Conservation (phyloP, 2,888 invertebrate species). For the Andricus curvator region DNA sequence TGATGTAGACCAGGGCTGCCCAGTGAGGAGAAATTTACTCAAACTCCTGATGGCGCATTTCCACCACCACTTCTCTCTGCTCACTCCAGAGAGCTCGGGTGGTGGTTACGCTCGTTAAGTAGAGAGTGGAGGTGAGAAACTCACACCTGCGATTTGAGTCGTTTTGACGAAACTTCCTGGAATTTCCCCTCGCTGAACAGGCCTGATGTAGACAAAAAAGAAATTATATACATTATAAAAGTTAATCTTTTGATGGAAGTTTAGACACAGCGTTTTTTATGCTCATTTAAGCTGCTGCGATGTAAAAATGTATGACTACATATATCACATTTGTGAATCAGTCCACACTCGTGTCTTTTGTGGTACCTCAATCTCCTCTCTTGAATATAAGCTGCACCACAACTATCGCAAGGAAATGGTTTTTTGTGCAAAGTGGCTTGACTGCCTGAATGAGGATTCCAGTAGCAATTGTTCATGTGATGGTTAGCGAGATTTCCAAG, state of each 20-base stretch:
- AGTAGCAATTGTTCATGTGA: not conserved
- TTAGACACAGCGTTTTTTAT: not conserved
- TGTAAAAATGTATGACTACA: not conserved
- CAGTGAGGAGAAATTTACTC: too few relatives aligned
- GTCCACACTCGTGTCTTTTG: not conserved
- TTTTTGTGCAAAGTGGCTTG: not conserved
- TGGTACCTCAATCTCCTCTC: constrained; percentile 14
- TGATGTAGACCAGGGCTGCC: not conserved
- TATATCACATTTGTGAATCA: not conserved
- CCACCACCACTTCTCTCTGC: too few relatives aligned
- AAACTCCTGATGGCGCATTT: too few relatives aligned
- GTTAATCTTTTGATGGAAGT: not conserved
- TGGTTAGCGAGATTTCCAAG: not conserved
- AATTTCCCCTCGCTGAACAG: too few relatives aligned
- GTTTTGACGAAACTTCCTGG: too few relatives aligned
- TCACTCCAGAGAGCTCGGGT: too few relatives aligned
- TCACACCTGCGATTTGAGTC: too few relatives aligned
- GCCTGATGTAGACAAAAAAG: not conserved
- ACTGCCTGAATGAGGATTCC: not conserved
- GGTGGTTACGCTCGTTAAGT: too few relatives aligned
- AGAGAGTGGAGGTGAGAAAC: too few relatives aligned
- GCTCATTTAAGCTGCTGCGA: constrained; percentile 11
- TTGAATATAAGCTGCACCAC: constrained; percentile 7
- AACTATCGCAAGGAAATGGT: constrained; percentile 1
- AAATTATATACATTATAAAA: not conserved